These are phyloP conservation scores for Carabus problematicus DNA, from an alignment of 2,888 invertebrate species.

Conservation along the genomic window DNA sequence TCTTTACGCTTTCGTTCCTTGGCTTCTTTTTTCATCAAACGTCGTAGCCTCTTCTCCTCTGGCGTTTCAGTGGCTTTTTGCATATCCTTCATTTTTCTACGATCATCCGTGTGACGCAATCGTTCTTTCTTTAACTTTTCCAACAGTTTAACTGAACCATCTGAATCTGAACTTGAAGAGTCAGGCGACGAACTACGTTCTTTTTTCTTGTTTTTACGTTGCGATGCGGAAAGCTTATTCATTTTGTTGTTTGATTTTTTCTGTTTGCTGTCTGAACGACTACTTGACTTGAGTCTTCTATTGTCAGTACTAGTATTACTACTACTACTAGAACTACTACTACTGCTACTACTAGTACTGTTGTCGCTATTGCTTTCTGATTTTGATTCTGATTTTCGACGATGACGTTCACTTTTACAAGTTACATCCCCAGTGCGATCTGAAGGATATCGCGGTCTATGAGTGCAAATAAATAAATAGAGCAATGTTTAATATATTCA, in stretches of 20 bases:
- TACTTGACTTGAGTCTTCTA: conserved; percentile 4
- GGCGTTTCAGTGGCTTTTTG: conserved; percentile 92
- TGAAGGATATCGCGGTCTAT: too few relatives aligned
- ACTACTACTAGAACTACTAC: not conserved
- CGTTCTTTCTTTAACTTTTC: conserved; percentile 78
- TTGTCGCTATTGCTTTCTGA: not conserved
- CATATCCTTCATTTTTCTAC: conserved; percentile 73
- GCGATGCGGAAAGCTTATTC: conserved; percentile 44
- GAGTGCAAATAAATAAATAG: too few relatives aligned
- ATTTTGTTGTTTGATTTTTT: conserved; percentile 39
- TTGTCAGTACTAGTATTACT: not conserved
- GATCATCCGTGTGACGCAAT: conserved; percentile 69
- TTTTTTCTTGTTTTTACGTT: conserved; percentile 44
- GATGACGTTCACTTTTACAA: too few relatives aligned
- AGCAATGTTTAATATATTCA: too few relatives aligned
- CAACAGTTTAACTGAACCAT: conserved; percentile 70
- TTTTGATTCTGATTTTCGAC: conserved; percentile 15
- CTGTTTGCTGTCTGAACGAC: conserved; percentile 9
- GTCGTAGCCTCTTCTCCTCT: conserved; percentile 86
- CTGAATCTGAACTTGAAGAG: conserved; percentile 55
- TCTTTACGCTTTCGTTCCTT: conserved; percentile 89
- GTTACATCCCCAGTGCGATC: too few relatives aligned
- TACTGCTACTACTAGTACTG: not conserved
- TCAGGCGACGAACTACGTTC: conserved; percentile 47
- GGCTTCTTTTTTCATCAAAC: conserved; percentile 88